Conservation (phyloP, 2,888 invertebrate genomes). For the Pristionchus maxplancki region DNA sequence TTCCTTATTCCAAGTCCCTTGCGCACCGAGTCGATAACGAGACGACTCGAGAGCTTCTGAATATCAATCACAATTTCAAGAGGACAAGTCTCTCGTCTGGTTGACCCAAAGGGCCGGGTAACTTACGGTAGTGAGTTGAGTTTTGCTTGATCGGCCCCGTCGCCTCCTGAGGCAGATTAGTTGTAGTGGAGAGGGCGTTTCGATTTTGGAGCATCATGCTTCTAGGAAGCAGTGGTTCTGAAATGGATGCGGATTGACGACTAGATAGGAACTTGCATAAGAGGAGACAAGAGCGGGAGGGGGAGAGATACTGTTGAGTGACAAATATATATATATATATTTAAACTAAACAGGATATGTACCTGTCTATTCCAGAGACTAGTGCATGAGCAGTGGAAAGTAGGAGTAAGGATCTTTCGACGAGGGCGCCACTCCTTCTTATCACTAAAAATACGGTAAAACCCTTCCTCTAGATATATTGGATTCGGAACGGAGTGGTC, state of each 20-base stretch:
- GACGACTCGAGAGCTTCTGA: constrained; percentile 25
- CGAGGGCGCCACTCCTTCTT: too few relatives aligned
- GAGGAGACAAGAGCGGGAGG: neutral
- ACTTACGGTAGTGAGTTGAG: constrained; percentile 39
- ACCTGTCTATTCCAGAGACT: too few relatives aligned
- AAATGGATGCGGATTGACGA: neutral
- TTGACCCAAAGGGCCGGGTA: neutral
- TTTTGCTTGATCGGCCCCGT: neutral
- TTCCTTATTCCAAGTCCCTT: neutral
- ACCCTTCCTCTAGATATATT: too few relatives aligned
- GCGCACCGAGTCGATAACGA: constrained; percentile 24
- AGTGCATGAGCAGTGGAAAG: too few relatives aligned
- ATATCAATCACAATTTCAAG: neutral
- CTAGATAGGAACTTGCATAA: neutral
- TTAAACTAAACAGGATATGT: too few relatives aligned
- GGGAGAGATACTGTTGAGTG: too few relatives aligned
- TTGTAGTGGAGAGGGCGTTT: neutral
- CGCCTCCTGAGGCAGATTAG: neutral
- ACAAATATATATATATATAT: too few relatives aligned
- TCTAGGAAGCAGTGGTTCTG: neutral
- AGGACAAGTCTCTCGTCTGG: neutral
- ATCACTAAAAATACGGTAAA: too few relatives aligned
- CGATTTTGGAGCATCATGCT: neutral
- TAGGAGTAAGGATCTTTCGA: too few relatives aligned
- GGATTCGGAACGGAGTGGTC: too few relatives aligned